Conservation (phyloP, 2,888 invertebrate genomes). For the Eupithecia insigniata region DNA sequence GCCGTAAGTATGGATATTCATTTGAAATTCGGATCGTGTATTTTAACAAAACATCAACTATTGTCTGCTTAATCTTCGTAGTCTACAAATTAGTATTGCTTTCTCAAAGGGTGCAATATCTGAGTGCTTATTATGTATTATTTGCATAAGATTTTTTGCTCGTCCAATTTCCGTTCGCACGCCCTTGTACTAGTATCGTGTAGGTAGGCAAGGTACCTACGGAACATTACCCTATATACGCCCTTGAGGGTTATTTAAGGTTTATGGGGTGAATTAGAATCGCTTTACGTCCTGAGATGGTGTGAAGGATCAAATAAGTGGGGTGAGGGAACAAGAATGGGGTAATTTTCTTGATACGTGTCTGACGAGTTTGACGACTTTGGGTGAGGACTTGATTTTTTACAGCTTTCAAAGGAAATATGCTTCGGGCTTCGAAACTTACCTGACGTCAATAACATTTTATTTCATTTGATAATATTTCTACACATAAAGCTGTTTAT, state of each 20-base stretch:
- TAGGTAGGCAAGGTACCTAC: neutral
- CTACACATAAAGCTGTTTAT: too few relatives aligned
- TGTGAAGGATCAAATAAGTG: conserved; percentile 12
- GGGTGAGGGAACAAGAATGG: conserved; percentile 6
- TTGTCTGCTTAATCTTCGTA: neutral
- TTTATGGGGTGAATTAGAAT: conserved; percentile 28
- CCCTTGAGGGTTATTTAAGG: conserved; percentile 6
- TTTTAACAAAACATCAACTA: neutral
- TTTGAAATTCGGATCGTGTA: neutral
- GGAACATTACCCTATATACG: conserved; percentile 11
- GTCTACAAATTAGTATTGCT: too few relatives aligned
- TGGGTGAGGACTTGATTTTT: neutral
- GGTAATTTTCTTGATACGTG: conserved; percentile 8
- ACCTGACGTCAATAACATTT: too few relatives aligned
- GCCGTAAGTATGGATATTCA: conserved; percentile 14
- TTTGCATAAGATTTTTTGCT: too few relatives aligned
- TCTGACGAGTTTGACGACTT: neutral
- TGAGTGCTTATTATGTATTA: too few relatives aligned
- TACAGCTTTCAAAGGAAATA: neutral
- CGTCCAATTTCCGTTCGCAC: neutral
- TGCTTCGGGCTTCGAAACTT: neutral
- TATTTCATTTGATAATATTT: too few relatives aligned
- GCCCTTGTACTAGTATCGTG: neutral
- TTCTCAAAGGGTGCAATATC: too few relatives aligned
- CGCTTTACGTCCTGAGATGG: conserved; percentile 22